phyloP scores from a whole-genome alignment of 2,888 invertebrate genomes.

The Spodoptera exigua region DNA sequence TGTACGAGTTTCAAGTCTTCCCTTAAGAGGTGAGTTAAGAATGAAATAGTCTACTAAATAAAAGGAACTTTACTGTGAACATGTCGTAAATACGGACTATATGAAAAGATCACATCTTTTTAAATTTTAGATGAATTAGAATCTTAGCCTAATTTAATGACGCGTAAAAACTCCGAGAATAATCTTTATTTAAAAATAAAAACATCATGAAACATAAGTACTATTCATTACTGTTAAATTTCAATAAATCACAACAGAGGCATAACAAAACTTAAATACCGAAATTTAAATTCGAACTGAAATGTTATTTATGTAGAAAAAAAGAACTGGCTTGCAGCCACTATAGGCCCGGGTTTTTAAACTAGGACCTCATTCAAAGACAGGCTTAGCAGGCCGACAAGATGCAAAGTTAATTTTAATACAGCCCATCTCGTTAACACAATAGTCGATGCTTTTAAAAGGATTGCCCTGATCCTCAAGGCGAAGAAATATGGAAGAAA shows the following conservation, averaged over 20 bases:
- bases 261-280: too few species aligned
- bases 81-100: too few species aligned
- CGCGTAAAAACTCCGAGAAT: too few species aligned
- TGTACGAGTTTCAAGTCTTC: conserved; percentile 22
- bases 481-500: conserved; percentile 60
- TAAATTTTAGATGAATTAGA: too few species aligned
- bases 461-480: conserved; percentile 62
- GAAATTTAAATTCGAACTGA: too few species aligned
- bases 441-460: conserved; percentile 64
- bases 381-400: conserved; percentile 67
- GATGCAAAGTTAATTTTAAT: conserved; percentile 80
- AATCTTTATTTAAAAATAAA: too few species aligned
- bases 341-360: conserved; percentile 28
- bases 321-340: conserved; percentile 17
- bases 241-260: too few species aligned
- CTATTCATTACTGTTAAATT: too few species aligned
- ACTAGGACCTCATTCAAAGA: conserved; percentile 60
- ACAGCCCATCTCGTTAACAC: conserved; percentile 71
- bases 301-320: too few species aligned
- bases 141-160: too few species aligned
- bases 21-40: conserved; percentile 9
- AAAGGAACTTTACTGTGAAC: not conserved
- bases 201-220: too few species aligned
- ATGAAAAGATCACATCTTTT: too few species aligned
- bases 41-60: conserved; percentile 12